Percentiles rank a stretch among this genome's conserved stretches.
phyloP scores from a whole-genome alignment of 2,888 invertebrate genomes.

The Drosophila formosana region DNA sequence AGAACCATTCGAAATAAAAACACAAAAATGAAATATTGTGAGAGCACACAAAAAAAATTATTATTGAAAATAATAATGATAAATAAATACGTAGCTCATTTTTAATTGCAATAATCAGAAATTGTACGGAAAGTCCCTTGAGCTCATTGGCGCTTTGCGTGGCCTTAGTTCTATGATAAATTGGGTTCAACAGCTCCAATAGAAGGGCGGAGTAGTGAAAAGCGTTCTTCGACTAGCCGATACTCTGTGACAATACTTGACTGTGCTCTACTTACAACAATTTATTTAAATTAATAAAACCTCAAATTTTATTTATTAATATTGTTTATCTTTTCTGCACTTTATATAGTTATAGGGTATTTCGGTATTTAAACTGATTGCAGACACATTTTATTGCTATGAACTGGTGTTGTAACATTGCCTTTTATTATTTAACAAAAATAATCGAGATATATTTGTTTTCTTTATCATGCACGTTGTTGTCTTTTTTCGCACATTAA shows the following conservation, averaged over 20 bases:
- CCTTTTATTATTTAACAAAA: constrained; percentile 26
- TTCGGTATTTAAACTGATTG: constrained; percentile 31
- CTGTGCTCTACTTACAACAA: neutral
- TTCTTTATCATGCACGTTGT: constrained; percentile 17
- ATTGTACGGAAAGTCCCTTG: constrained; percentile 55
- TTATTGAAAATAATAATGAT: constrained; percentile 11
- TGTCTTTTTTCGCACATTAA: constrained; percentile 67
- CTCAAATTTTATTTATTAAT: too few species aligned
- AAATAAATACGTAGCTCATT: constrained; percentile 41
- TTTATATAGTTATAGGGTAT: constrained; percentile 2
- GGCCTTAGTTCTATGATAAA: constrained; percentile 66
- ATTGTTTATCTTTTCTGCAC: neutral
- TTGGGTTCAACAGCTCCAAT: constrained; percentile 43
- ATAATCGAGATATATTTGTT: constrained; percentile 11
- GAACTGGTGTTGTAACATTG: constrained; percentile 42
- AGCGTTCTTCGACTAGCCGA: neutral
- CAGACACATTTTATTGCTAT: constrained; percentile 14
- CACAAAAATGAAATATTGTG: constrained; percentile 28
- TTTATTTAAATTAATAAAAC: neutral
- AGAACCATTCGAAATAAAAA: constrained; percentile 23
- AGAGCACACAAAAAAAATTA: constrained; percentile 8
- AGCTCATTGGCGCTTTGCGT: constrained; percentile 48
- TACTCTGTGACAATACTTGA: neutral
- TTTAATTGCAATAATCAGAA: constrained; percentile 76
- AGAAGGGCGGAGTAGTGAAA: neutral